phyloP scores from a whole-genome alignment of 1,140 invertebrate genomes.

The Maconellicoccus hirsutus region DNA sequence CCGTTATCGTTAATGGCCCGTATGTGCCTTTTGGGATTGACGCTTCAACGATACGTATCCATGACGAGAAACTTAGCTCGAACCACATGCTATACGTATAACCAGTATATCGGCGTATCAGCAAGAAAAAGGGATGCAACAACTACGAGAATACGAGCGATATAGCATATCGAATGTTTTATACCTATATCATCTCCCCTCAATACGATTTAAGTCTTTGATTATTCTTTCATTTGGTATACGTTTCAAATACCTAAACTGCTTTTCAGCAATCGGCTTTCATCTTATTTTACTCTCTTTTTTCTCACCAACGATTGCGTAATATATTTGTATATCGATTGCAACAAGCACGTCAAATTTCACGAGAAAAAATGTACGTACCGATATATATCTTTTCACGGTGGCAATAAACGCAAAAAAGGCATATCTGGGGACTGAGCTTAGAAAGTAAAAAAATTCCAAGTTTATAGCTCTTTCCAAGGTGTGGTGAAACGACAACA shows the following conservation, averaged over 20 bases:
- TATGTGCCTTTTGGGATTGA: conserved; percentile 7
- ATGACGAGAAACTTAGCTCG: background rate
- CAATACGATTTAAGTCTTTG: background rate
- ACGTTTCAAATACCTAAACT: background rate
- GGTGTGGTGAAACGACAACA: background rate
- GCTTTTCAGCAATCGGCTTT: background rate
- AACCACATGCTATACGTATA: conserved; percentile 1
- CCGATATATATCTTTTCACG: no score
- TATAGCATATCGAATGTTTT: background rate
- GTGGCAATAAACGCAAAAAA: no score
- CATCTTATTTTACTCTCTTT: no score
- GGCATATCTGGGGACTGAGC: no score
- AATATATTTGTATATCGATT: no score
- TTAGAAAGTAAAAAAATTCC: background rate
- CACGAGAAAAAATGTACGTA: no score
- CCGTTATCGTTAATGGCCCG: conserved; percentile 7
- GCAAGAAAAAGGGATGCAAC: background rate
- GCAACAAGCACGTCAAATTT: no score
- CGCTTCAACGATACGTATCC: conserved; percentile 2
- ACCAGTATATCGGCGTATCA: background rate
- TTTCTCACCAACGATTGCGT: no score
- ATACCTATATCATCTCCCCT: background rate
- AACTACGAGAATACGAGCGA: background rate
- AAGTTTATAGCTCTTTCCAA: background rate
- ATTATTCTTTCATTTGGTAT: background rate